Base-by-base conservation (phyloP, 2,797 vertebrate genomes). In the Thalassophryne amazonica region DNA sequence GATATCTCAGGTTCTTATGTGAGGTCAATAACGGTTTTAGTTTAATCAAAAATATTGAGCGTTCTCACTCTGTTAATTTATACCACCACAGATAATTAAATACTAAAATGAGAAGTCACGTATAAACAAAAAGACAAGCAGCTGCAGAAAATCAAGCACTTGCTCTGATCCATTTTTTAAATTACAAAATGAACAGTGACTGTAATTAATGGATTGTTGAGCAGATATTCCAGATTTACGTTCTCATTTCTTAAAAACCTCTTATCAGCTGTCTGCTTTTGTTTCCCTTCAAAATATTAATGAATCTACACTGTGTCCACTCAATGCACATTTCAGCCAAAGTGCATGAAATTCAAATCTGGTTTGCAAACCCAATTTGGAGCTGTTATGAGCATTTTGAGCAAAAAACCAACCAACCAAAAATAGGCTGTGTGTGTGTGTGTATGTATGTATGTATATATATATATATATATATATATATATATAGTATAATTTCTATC, bases 71-170 rank as follows among this genome's bases (percentile, higher is more conserved):
- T 3, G 10, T 42, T 24, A 31, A 23, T 18, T 13, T 13, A 16
- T 13, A 27, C 39, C 30, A 36, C 21, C 1, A 10, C 10, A 5
- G 25, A 10, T 51, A 56, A 51, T 42, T 22, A 56, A 60, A 43
- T 27, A 12, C 23, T 15, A 12, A 11, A 5, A 29, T 43, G 32
- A 2, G 1, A 17, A 37, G 40, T 33, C 55, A 28, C 7, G 39
- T n/a, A 18, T 4, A 27, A 40, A 41, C 30, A 53, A 49, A 52
- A 48, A 4, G 55, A 35, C 23, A 3, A n/a, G 4, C 12, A 14
- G 32, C 36, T 34, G 36, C 36, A 56, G 48, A 2, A 42, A 39
- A 43, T 32, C 3, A 1, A n/a, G 6, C 23, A 34, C 2, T 39
- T 42, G 17, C 29, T 22, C 39, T 37, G 18, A 48, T 9, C 16